These are phyloP conservation scores for Eucera pruinosa DNA, from an alignment of 2,888 invertebrate genomes.

Conservation along the genomic window DNA sequence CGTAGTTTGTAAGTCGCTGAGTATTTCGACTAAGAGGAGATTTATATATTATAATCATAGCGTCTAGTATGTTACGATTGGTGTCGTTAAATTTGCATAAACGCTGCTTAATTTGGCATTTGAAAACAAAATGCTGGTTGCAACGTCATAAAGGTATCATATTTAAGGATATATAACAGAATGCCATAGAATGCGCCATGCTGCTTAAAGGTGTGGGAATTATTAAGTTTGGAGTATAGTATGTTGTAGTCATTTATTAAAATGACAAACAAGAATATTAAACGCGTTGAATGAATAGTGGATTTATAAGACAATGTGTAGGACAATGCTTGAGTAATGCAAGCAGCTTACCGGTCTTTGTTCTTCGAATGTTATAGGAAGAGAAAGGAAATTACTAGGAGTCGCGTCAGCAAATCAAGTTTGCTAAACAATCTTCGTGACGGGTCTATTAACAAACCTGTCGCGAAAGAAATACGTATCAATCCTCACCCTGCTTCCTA, in stretches of 20 bases:
- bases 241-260: neutral
- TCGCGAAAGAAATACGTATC: neutral
- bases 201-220: too few species aligned
- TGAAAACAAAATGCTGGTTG: too few species aligned
- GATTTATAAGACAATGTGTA: neutral
- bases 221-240: neutral
- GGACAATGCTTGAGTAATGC: neutral
- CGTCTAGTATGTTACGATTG: too few species aligned
- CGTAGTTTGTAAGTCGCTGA: too few species aligned
- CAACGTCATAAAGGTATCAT: too few species aligned
- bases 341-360: neutral
- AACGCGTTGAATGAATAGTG: neutral
- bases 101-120: too few species aligned
- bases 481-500: neutral
- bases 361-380: neutral
- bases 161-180: too few species aligned
- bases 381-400: conserved; percentile 1
- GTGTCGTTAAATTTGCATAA: too few species aligned
- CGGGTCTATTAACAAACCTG: neutral
- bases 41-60: too few species aligned
- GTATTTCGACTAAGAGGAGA: too few species aligned
- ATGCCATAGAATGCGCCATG: too few species aligned
- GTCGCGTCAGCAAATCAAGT: neutral
- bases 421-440: conserved; percentile 9
- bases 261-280: neutral